These are phyloP conservation scores for Drosophila oshimai DNA, from an alignment of 1,140 invertebrate species.

Conservation along the genomic window DNA sequence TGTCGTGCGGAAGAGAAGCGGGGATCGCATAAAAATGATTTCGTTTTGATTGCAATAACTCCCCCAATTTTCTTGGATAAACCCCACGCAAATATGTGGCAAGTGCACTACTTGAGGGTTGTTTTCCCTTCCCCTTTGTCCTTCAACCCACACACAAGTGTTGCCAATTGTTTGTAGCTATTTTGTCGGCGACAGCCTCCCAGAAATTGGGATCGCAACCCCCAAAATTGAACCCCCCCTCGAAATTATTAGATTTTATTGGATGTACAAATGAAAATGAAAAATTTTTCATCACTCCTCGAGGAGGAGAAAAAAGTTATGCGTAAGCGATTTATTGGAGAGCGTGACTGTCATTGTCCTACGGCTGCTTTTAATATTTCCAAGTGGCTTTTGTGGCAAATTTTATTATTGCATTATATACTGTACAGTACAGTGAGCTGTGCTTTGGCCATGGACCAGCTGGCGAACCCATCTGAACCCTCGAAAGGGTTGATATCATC, in stretches of 20 bases:
- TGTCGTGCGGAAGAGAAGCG: slow-evolving; percentile 28
- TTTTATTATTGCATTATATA: slow-evolving; percentile 40
- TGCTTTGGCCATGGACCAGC: slow-evolving; percentile 28
- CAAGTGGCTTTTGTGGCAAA: slow-evolving; percentile 70
- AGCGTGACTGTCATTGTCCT: slow-evolving; percentile 43
- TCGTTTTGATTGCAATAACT: slow-evolving; percentile 82
- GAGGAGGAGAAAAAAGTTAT: slow-evolving; percentile 38
- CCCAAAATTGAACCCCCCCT: slow-evolving; percentile 17
- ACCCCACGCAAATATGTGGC: background rate
- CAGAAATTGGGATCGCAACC: slow-evolving; percentile 32
- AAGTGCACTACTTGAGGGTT: slow-evolving; percentile 66
- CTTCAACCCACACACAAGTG: slow-evolving; percentile 63
- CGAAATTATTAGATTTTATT: slow-evolving; percentile 79
- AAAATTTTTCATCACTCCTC: slow-evolving; percentile 56
- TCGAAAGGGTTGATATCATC: slow-evolving; percentile 44
- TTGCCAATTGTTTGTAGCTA: slow-evolving; percentile 76
- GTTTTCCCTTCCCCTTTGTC: slow-evolving; percentile 14
- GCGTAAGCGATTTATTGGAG: slow-evolving; percentile 50
- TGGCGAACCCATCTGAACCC: slow-evolving; percentile 11
- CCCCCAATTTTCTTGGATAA: slow-evolving; percentile 32
- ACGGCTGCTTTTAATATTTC: slow-evolving; percentile 69
- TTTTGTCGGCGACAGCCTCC: slow-evolving; percentile 49
- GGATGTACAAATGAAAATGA: slow-evolving; percentile 63
- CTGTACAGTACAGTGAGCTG: slow-evolving; percentile 30
- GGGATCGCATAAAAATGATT: slow-evolving; percentile 75